A percentile compares a stretch with the other conserved stretches of the same genome.
Conservation (phyloP, 2,797 vertebrate species). For the Aeoliscus strigatus region DNA sequence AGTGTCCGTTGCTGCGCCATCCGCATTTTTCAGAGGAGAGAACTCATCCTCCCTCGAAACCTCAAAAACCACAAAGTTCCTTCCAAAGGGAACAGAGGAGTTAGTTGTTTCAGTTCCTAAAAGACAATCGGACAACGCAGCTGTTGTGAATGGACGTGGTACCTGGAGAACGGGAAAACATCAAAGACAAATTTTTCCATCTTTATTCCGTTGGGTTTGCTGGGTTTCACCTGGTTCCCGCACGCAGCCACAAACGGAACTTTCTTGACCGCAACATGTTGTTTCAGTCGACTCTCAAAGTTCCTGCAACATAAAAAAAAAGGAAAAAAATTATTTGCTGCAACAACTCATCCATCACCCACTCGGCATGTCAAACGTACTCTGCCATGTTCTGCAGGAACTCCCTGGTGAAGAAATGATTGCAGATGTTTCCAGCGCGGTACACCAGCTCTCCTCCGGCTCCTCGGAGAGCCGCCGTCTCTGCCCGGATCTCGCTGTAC, state of each 20-base stretch:
- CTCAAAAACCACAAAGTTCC: conserved; percentile 90
- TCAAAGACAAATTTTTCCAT: conserved; percentile 99
- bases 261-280: conserved; percentile 90
- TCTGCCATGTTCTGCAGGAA: conserved; percentile 80
- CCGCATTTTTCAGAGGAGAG: conserved; percentile 88
- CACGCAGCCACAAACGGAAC: conserved; percentile 83
- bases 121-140: not conserved
- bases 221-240: conserved; percentile 82
- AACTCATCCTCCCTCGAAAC: conserved; percentile 91
- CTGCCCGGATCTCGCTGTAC: conserved; percentile 85
- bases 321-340: too few species aligned
- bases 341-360: too few species aligned
- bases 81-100: conserved; percentile 59
- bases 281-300: conserved; percentile 76
- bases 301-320: conserved; percentile 62
- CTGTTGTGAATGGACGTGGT: not conserved
- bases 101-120: too few species aligned
- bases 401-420: conserved; percentile 87
- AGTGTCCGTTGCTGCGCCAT: conserved; percentile 75
- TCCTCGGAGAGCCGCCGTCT: conserved; percentile 64
- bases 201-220: conserved; percentile 88
- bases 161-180: conserved; percentile 92
- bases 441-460: conserved; percentile 76
- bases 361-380: conserved; percentile 70
- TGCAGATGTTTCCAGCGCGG: conserved; percentile 89